phyloP scores from a whole-genome alignment of 2,797 vertebrate genomes.

The Micropoecilia bifurca region DNA sequence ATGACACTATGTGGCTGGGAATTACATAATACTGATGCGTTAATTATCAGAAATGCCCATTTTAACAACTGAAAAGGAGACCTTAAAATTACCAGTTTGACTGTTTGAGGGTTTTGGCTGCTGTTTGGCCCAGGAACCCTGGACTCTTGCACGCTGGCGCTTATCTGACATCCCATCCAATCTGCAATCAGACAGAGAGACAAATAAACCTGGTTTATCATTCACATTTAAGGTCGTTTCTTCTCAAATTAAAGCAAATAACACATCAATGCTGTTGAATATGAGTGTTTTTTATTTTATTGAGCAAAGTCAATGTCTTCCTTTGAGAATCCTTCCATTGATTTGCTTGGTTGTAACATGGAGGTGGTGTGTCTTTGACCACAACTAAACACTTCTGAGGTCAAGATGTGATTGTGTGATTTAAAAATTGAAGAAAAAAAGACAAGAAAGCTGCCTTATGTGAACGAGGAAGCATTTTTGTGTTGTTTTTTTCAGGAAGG shows the following conservation, averaged over 20 bases:
- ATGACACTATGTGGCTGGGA: too few species aligned
- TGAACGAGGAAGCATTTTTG: background rate
- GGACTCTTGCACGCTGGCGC: slow-evolving; percentile 87
- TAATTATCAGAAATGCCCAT: background rate
- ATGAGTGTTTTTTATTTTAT: background rate
- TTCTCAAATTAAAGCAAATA: background rate
- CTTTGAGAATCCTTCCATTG: background rate
- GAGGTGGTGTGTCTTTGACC: background rate
- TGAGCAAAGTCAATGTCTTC: background rate
- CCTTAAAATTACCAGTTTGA: slow-evolving; percentile 50
- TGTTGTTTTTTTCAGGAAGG: too few species aligned
- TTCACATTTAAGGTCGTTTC: background rate
- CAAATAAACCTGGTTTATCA: background rate
- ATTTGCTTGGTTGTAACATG: background rate
- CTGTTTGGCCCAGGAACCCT: slow-evolving; percentile 90
- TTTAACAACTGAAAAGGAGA: background rate
- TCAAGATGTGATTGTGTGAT: too few species aligned
- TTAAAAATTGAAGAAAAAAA: background rate
- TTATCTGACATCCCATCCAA: slow-evolving; percentile 83
- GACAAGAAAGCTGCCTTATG: background rate
- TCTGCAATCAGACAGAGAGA: background rate
- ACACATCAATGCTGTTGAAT: background rate
- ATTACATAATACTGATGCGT: too few species aligned
- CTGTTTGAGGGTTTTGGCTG: slow-evolving; percentile 45
- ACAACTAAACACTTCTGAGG: background rate